Percentiles rank a stretch among this genome's conserved stretches.
Conservation (phyloP, 2,113 vertebrate genomes). For the Stigmatopora argus region DNA sequence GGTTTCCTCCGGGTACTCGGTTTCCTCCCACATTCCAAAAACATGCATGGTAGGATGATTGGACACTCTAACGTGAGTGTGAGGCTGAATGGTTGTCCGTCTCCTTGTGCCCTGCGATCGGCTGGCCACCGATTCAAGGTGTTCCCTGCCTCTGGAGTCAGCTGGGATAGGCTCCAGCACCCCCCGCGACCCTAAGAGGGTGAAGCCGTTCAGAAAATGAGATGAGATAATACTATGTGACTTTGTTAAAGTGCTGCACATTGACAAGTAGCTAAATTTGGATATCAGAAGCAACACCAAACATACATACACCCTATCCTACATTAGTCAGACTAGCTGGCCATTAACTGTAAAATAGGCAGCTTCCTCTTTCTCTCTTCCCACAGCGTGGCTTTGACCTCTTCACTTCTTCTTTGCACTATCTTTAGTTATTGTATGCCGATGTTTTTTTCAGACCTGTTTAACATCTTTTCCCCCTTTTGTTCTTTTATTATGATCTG, state of each 20-base stretch:
- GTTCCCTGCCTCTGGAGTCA: too few relatives aligned
- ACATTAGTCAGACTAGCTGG: conserved; percentile 39
- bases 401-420: conserved; percentile 6
- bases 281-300: conserved; percentile 30
- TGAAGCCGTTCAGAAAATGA: too few relatives aligned
- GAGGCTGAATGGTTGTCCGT: too few relatives aligned
- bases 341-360: conserved; percentile 49
- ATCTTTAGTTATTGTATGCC: neutral
- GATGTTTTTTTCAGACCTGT: conserved; percentile 1
- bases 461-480: neutral
- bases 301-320: conserved; percentile 39
- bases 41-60: too few relatives aligned
- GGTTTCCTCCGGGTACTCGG: too few relatives aligned
- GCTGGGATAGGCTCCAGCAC: too few relatives aligned
- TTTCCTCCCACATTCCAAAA: too few relatives aligned
- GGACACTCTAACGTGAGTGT: too few relatives aligned
- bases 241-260: neutral
- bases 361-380: conserved; percentile 31
- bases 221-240: too few relatives aligned
- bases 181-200: too few relatives aligned
- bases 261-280: neutral
- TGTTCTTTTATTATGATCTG: conserved; percentile 7
- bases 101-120: too few relatives aligned
- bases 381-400: conserved; percentile 26
- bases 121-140: too few relatives aligned